phyloP scores from a whole-genome alignment of 2,797 vertebrate species.

The Eidolon dupreanum region DNA sequence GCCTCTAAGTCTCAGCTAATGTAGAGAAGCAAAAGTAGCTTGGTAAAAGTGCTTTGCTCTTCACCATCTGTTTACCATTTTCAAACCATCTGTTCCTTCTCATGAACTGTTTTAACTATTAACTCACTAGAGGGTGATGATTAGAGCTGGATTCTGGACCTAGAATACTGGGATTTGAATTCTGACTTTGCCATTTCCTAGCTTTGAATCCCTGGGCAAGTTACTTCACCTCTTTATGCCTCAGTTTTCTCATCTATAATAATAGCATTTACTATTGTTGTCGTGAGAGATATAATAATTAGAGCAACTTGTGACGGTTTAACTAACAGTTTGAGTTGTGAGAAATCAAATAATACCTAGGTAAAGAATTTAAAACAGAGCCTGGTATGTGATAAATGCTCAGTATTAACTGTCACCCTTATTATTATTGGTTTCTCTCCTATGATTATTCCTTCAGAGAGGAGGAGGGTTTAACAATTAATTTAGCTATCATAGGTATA shows the following conservation, averaged over 20 bases:
- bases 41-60: conserved; percentile 43
- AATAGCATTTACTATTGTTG: not conserved
- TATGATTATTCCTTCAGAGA: not conserved
- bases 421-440: not conserved
- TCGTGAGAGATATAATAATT: not conserved
- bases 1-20: not conserved
- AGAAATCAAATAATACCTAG: not conserved
- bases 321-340: not conserved
- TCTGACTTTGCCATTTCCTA: not conserved
- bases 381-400: not conserved
- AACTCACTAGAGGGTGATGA: conserved; percentile 35
- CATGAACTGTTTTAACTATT: conserved; percentile 57
- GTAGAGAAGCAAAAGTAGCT: conserved; percentile 45
- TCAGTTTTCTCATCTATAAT: not conserved
- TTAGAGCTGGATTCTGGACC: conserved; percentile 41
- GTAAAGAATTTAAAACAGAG: not conserved
- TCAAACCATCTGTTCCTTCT: conserved; percentile 68
- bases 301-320: not conserved
- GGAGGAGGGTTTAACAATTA: not conserved
- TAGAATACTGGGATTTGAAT: conserved; percentile 39
- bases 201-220: not conserved
- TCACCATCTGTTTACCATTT: conserved; percentile 69
- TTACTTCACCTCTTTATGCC: not conserved
- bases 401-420: not conserved
- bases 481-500: not conserved